Conservation (phyloP, 2,888 invertebrate species). For the Scrobipalpa atriplicella region DNA sequence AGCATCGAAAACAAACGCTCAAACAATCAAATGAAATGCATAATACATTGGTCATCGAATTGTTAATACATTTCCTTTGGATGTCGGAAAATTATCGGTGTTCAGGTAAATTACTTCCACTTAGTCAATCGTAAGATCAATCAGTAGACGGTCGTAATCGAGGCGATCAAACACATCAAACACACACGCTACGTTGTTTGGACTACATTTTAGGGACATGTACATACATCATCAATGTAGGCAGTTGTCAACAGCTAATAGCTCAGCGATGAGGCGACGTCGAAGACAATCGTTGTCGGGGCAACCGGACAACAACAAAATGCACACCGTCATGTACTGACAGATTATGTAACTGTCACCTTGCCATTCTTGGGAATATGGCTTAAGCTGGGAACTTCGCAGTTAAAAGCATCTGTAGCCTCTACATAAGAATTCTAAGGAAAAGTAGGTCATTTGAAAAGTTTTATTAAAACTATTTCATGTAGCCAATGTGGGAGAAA, state of each 20-base stretch:
- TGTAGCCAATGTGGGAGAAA: conserved; percentile 24
- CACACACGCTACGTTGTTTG: conserved; percentile 59
- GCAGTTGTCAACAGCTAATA: conserved; percentile 76
- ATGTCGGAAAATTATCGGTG: conserved; percentile 10
- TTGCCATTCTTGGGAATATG: conserved; percentile 7
- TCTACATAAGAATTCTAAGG: background rate
- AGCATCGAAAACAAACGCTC: background rate
- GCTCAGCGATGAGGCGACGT: conserved; percentile 61
- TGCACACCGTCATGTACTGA: conserved; percentile 40
- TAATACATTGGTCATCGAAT: conserved; percentile 2
- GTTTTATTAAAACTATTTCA: conserved; percentile 11
- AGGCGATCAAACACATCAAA: conserved; percentile 58
- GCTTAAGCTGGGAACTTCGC: conserved; percentile 9
- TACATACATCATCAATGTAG: conserved; percentile 47
- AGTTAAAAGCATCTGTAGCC: conserved; percentile 17
- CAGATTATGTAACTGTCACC: conserved; percentile 38
- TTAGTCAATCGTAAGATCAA: conserved; percentile 50
- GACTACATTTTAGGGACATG: conserved; percentile 47
- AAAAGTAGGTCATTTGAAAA: conserved; percentile 13
- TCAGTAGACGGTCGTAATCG: conserved; percentile 55
- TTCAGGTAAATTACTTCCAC: conserved; percentile 47
- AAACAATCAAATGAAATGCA: background rate
- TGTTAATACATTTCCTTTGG: background rate
- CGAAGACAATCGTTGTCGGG: conserved; percentile 73
- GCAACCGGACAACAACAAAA: conserved; percentile 69